Evolutionary conservation across 2,113 vertebrate species (phyloP).

Genomic region (Cathartes aura): DNA sequence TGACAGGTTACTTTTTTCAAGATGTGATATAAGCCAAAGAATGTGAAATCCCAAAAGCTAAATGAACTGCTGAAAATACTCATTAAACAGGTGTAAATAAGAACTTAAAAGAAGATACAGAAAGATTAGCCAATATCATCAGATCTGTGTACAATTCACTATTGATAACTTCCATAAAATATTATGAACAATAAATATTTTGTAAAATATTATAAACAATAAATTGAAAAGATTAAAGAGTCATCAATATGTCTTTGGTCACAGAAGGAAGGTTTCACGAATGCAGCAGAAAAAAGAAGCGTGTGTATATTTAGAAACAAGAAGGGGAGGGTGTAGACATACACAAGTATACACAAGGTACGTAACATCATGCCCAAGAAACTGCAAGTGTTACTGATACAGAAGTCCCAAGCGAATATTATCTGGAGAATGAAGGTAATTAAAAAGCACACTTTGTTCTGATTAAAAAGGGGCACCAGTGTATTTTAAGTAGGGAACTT

Average conservation of each 20-base stretch:
- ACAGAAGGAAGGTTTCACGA: neutral
- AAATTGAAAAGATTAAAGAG: neutral
- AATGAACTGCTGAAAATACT: neutral
- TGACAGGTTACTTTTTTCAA: neutral
- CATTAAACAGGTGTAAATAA: neutral
- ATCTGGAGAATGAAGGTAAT: neutral
- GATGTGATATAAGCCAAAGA: neutral
- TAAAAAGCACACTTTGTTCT: neutral
- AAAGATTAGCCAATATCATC: neutral
- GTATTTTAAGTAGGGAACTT: neutral
- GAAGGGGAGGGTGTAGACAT: rapidly evolving
- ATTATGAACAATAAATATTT: neutral
- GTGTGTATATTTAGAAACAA: neutral
- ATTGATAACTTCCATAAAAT: neutral
- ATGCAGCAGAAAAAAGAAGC: neutral
- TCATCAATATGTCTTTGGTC: neutral
- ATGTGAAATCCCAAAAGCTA: neutral
- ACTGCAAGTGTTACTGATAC: neutral
- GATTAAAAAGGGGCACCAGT: neutral
- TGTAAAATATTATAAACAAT: neutral
- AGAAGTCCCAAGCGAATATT: neutral
- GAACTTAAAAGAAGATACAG: neutral
- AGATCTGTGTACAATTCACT: neutral
- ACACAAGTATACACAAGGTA: rapidly evolving
- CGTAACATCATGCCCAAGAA: neutral